Evolutionary conservation across 2,888 invertebrate species (phyloP), one percentile per base, ranked within the genome.

Genomic region (Griposia aprilina): DNA sequence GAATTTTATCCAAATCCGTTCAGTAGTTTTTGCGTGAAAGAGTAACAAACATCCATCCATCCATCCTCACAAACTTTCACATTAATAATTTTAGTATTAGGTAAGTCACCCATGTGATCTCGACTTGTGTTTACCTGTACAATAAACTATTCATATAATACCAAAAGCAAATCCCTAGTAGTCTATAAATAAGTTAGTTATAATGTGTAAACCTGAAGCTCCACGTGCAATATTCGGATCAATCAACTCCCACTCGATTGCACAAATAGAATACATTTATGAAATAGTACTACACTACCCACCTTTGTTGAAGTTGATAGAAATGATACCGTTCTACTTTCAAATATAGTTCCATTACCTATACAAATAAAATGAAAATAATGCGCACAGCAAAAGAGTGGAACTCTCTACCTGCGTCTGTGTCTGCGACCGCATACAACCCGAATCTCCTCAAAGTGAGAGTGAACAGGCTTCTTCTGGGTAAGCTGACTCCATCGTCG

Each of bases 221-320:
- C 36, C 69, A 67, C 59, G 62, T 71, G 70, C 20, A 13, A 36
- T 41, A 50, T 26, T 82, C 57, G 20, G 30, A 59, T 78, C 83
- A 63, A 78, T 82, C 78, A 30, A 69, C 60, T 30, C 73, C 65
- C 55, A 83, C 65, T n/a, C 8, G 1, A 30, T 17, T 50, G 36
- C 68, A 68, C 41, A 68, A 80, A 82, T 81, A 74, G 81, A 80
- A 74, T 57, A 48, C n/a, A 55, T 75, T 74, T 45, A 48, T 57
- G 48, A 62, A 50, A 82, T 20, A 26, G 26, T 26, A 59, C 30
- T 71, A n/a, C n/a, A 62, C 48, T 66, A 76, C 55, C 67, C 55
- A n/a, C 67, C 20, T 36, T 41, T 59, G 30, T 73, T 45, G 11
- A 45, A 45, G 17, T 50, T 20, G 4, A 45, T 41, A 60, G 41